These are phyloP conservation scores for Psilanteris sp. DNA, from an alignment of 1,140 invertebrate genomes.

Conservation along the genomic window DNA sequence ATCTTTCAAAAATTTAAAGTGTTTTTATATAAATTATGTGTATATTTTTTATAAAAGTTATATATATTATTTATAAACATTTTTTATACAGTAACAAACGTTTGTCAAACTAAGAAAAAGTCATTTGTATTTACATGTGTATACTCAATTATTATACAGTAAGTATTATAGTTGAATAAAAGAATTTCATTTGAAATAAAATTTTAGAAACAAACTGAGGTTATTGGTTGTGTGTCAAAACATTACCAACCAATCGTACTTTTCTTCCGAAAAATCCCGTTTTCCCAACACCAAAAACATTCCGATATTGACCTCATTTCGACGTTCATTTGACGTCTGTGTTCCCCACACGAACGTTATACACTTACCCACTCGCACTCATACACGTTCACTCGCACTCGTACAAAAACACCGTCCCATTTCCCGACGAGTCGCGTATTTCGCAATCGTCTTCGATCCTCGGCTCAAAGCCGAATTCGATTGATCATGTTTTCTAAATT, in stretches of 20 bases:
- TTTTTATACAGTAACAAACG: no score
- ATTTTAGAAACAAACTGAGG: background rate
- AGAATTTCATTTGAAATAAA: no score
- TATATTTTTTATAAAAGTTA: no score
- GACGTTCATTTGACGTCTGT: conserved; percentile 54
- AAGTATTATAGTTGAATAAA: no score
- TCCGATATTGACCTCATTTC: conserved; percentile 58
- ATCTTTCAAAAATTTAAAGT: no score
- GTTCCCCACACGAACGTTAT: conserved; percentile 39
- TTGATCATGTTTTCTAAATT: no score
- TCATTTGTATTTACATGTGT: no score
- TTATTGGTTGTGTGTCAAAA: no score
- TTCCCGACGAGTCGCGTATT: conserved; percentile 50
- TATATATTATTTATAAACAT: no score
- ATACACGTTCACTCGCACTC: conserved; percentile 35
- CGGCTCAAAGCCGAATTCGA: conserved; percentile 15
- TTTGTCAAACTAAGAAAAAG: no score
- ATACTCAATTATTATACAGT: no score
- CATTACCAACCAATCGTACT: conserved; percentile 15
- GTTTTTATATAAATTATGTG: no score
- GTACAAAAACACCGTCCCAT: conserved; percentile 58
- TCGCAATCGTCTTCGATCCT: conserved; percentile 47
- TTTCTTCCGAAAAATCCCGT: conserved; percentile 45
- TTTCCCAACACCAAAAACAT: conserved; percentile 54
- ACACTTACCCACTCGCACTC: conserved; percentile 24